Evolutionary conservation across 1,140 invertebrate species (phyloP).

Genomic region (Zaprionus africanus): DNA sequence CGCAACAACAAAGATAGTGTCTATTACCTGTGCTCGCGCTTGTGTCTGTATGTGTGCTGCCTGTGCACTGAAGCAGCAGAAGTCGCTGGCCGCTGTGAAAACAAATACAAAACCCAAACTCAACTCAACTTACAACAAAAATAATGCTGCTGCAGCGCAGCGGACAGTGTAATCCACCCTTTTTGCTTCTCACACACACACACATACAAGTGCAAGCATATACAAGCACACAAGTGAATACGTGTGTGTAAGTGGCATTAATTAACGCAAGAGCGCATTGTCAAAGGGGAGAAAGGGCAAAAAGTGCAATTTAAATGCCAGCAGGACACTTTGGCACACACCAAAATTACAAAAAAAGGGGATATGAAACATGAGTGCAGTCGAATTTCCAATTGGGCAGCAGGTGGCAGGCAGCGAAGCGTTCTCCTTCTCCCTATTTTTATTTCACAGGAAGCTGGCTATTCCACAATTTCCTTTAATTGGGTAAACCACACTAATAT

Average conservation of each 20-base stretch:
- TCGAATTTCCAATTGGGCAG: slow-evolving; percentile 63
- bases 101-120: slow-evolving; percentile 67
- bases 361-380: slow-evolving; percentile 58
- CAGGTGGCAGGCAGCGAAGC: slow-evolving; percentile 53
- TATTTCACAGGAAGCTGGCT: slow-evolving; percentile 18
- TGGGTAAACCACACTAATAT: neutral
- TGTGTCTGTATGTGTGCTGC: slow-evolving; percentile 33
- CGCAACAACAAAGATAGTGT: slow-evolving; percentile 38
- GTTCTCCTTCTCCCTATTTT: neutral
- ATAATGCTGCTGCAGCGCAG: slow-evolving; percentile 47
- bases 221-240: slow-evolving; percentile 17
- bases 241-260: slow-evolving; percentile 67
- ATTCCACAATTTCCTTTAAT: neutral
- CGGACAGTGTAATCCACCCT: slow-evolving; percentile 71
- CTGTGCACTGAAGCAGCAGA: slow-evolving; percentile 77
- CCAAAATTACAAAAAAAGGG: slow-evolving; percentile 40
- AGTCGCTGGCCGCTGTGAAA: slow-evolving; percentile 73
- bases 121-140: slow-evolving; percentile 47
- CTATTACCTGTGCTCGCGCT: slow-evolving; percentile 30
- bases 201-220: slow-evolving; percentile 20
- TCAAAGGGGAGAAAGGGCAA: slow-evolving; percentile 63
- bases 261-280: slow-evolving; percentile 63
- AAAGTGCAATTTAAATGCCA: slow-evolving; percentile 68
- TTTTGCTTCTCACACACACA: slow-evolving; percentile 17
- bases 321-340: slow-evolving; percentile 54